A percentile compares a stretch with the other conserved stretches of the same genome.
phyloP scores from a whole-genome alignment of 2,888 invertebrate genomes.

The Clusia tigrina region DNA sequence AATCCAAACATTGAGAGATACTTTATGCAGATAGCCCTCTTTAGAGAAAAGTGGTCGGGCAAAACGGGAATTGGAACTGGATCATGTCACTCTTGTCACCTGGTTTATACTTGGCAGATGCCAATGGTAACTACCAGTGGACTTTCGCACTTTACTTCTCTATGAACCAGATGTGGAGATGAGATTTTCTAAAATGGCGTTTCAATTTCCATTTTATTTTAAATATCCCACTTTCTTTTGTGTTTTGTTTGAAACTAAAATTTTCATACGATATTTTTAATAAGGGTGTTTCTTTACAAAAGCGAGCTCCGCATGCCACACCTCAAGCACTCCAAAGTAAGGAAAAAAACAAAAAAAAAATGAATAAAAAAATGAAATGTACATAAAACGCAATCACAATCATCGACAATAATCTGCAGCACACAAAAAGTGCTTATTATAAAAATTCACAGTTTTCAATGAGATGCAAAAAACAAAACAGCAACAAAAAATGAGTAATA shows the following conservation, averaged over 20 bases:
- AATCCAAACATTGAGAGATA: slow-evolving; percentile 3
- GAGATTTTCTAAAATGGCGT: too few species aligned
- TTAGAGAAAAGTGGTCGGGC: too few species aligned
- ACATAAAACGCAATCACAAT: slow-evolving; percentile 59
- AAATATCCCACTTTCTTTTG: too few species aligned
- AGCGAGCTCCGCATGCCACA: slow-evolving; percentile 7
- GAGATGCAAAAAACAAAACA: slow-evolving; percentile 33
- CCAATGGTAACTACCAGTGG: too few species aligned
- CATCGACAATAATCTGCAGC: slow-evolving; percentile 58
- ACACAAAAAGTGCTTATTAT: slow-evolving; percentile 58
- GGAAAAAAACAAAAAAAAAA: background rate
- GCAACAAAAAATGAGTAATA: slow-evolving; percentile 25
- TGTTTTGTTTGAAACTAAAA: too few species aligned
- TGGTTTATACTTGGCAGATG: too few species aligned
- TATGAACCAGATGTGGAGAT: too few species aligned
- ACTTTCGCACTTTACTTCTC: too few species aligned
- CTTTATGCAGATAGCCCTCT: too few species aligned
- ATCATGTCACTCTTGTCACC: too few species aligned
- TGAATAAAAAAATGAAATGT: slow-evolving; percentile 44
- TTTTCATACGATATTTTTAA: slow-evolving; percentile 26
- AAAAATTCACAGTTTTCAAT: slow-evolving; percentile 61
- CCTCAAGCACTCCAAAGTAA: background rate
- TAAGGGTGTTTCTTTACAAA: slow-evolving; percentile 12
- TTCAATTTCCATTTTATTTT: too few species aligned
- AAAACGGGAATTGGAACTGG: too few species aligned